phyloP scores from a whole-genome alignment of 2,888 invertebrate species.

The Meteorus colon region DNA sequence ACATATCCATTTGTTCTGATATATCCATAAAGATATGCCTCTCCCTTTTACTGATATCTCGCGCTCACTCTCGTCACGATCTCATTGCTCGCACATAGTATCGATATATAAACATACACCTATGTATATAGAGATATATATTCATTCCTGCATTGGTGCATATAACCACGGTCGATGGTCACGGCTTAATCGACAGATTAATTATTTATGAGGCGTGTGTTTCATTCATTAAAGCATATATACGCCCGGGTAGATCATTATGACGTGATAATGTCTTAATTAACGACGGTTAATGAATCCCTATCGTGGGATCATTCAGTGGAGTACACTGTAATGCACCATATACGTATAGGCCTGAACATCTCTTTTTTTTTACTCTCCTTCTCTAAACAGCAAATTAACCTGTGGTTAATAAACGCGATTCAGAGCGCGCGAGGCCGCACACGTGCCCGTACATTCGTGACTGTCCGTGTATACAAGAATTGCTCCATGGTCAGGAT shows the following conservation, averaged over 20 bases:
- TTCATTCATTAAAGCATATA: conserved; percentile 71
- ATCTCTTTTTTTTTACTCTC: background rate
- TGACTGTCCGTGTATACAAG: conserved; percentile 14
- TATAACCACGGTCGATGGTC: conserved; percentile 64
- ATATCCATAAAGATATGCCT: background rate
- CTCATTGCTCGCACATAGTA: conserved; percentile 25
- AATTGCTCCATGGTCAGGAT: conserved; percentile 34
- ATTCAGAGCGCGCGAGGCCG: conserved; percentile 54
- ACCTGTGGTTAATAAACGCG: conserved; percentile 68
- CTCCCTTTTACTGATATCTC: conserved; percentile 36
- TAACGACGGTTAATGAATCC: conserved; percentile 72
- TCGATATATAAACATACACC: conserved; percentile 1
- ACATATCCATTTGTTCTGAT: background rate
- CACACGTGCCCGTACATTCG: conserved; percentile 53
- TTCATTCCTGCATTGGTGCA: conserved; percentile 41
- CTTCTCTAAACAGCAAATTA: conserved; percentile 67
- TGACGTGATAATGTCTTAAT: conserved; percentile 74
- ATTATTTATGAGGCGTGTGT: conserved; percentile 73
- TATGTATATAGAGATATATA: conserved; percentile 27
- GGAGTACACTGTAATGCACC: conserved; percentile 64
- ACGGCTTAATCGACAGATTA: conserved; percentile 69
- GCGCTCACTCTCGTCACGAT: conserved; percentile 22
- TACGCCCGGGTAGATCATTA: conserved; percentile 68
- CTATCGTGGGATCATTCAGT: conserved; percentile 66
- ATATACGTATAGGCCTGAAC: conserved; percentile 20